phyloP scores from a whole-genome alignment of 1,140 invertebrate genomes.

The Euschistus heros region DNA sequence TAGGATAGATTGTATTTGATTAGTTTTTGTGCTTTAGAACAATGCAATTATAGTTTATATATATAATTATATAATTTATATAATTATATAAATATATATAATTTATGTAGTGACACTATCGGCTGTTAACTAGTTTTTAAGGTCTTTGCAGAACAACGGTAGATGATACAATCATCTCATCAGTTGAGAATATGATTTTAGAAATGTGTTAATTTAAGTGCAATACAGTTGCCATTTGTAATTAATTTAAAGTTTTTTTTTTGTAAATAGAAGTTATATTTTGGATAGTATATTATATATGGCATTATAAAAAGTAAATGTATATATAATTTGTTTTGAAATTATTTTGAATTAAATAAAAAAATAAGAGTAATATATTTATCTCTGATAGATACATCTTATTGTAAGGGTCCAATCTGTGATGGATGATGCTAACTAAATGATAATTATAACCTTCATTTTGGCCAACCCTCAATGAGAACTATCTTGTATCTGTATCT shows the following conservation, averaged over 20 bases:
- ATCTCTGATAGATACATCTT: not conserved
- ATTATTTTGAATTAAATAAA: conserved; percentile 3
- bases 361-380: conserved; percentile 3
- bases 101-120: conserved; percentile 20
- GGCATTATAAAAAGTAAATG: not conserved
- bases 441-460: not conserved
- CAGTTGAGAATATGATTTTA: conserved; percentile 2
- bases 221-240: conserved; percentile 19
- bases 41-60: not conserved
- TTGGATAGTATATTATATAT: conserved; percentile 6
- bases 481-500: too few species aligned
- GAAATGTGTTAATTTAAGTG: conserved; percentile 15
- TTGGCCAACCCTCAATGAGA: not conserved
- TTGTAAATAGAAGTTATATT: conserved; percentile 19
- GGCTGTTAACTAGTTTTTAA: conserved; percentile 19
- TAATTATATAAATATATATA: conserved; percentile 10
- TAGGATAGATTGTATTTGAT: conserved; percentile 5
- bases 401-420: conserved; percentile 2
- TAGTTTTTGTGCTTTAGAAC: conserved; percentile 10
- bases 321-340: conserved; percentile 13
- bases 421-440: not conserved
- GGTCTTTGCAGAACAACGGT: not conserved
- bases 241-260: conserved; percentile 5
- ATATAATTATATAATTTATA: not conserved
- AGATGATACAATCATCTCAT: not conserved